Base-by-base conservation (phyloP, 1,140 invertebrate species). In the Archegozetes longisetosus region DNA sequence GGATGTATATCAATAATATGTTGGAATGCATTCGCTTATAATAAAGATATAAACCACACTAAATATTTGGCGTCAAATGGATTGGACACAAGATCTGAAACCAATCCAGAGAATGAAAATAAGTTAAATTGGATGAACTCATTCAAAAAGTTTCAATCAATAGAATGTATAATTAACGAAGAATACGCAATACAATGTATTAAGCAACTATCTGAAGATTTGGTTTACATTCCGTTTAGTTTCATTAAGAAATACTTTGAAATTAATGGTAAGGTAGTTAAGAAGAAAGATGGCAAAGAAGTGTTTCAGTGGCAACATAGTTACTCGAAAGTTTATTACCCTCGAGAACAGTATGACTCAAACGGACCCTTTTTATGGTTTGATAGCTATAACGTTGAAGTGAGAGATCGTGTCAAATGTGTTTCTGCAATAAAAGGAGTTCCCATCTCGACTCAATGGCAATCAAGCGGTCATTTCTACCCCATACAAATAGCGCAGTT, bases 401-500 rank as follows among this genome's bases (percentile, higher is more conserved):
- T 84, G 0, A 77, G 94, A 46, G 91, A 96, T 66, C 75, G 93
- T 52, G 93, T 98, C 0, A 94, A 95, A 75, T 96, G 90, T 70
- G 84, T 98, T 63, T 92, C 86, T 72, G 91, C 85, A 0, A 82
- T 79, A 14, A 85, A 93, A 69, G 89, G 88, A 59, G 89, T 95
- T 9, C 90, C 93, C 0, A 82, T 97, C 40, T 93, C 89, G 1
- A 92, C 84, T 0, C 93, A 97, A 69, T 98, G 93, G 93, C 85
- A 90, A 50, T 65, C 70, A 14, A 67, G 79, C 51, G 60, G 60
- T 23, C 96, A 98, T 72, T 93, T 84, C 71, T 98, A 98, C 76
- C 92, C 94, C 0, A 97, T 94, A 1, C 95, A 98, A 77, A 95
- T 98, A 64, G 91, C 93, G 3, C 95, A 99, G 72, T 98, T 91